Evolutionary conservation across 2,797 vertebrate genomes (phyloP).

Genomic region (Agapornis canus): DNA sequence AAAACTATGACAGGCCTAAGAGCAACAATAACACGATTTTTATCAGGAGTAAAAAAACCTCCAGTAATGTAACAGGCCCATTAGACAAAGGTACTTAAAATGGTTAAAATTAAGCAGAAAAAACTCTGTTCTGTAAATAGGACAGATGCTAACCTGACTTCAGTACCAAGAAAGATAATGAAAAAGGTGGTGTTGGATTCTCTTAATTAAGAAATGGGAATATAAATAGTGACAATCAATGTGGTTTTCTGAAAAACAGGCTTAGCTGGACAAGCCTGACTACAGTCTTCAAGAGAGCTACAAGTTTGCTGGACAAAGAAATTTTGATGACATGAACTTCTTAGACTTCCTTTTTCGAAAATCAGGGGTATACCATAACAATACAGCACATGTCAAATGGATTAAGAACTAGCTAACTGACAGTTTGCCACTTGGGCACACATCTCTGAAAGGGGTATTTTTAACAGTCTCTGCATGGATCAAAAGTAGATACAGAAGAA

Average conservation of each 20-base stretch:
- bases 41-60: neutral
- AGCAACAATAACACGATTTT: neutral
- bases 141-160: neutral
- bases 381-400: constrained; percentile 26
- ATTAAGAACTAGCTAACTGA: constrained; percentile 41
- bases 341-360: neutral
- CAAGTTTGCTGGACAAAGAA: neutral
- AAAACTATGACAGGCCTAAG: neutral
- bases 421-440: constrained; percentile 24
- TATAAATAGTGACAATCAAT: neutral
- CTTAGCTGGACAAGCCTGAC: neutral
- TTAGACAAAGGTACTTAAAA: neutral
- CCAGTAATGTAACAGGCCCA: neutral
- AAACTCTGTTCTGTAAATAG: neutral
- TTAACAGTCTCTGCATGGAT: neutral
- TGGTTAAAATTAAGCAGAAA: neutral
- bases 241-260: neutral
- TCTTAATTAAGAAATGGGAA: neutral
- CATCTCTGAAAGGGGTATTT: neutral
- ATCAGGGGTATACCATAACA: neutral
- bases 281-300: neutral
- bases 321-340: neutral
- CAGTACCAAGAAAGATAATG: neutral
- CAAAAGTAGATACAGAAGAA: neutral
- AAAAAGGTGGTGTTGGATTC: neutral